A percentile compares a stretch with the other conserved stretches of the same genome.
These are phyloP conservation scores for Andrena cerasifolii DNA, from an alignment of 1,140 invertebrate genomes.

Conservation along the genomic window DNA sequence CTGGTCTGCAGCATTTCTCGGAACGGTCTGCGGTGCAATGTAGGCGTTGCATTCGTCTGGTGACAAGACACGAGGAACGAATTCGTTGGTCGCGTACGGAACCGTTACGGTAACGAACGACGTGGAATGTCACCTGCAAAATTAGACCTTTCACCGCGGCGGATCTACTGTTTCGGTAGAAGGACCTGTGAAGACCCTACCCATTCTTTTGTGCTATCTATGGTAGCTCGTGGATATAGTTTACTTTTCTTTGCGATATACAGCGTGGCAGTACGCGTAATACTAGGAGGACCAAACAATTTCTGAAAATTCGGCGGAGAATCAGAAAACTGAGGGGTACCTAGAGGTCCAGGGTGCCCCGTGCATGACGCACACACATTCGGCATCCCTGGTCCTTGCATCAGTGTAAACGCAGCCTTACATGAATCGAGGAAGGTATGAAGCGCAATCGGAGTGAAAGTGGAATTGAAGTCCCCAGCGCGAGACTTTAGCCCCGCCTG, in stretches of 20 bases:
- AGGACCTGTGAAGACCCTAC: too few species aligned
- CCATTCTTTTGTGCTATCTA: too few species aligned
- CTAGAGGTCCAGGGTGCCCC: not conserved
- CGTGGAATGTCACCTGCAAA: slow-evolving; percentile 5
- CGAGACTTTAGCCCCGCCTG: not conserved
- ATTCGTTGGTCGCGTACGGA: slow-evolving; percentile 5
- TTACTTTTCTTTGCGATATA: too few species aligned
- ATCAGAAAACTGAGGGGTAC: too few species aligned
- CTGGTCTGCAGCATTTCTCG: not conserved
- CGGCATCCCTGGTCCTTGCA: too few species aligned
- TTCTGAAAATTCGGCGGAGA: too few species aligned
- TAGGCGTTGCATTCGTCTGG: not conserved
- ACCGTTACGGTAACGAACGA: slow-evolving; percentile 11
- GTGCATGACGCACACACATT: not conserved
- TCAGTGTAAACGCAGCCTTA: not conserved
- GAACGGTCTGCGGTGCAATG: not conserved
- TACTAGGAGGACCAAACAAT: too few species aligned
- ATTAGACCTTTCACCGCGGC: not conserved
- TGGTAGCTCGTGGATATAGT: too few species aligned
- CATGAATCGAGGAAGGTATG: slow-evolving; percentile 6
- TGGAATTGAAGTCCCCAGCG: slow-evolving; percentile 36
- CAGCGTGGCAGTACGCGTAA: too few species aligned
- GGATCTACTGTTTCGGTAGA: not conserved
- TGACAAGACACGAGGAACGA: not conserved
- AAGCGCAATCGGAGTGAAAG: slow-evolving; percentile 53